Percentiles rank a stretch among this genome's conserved stretches.
phyloP scores from a whole-genome alignment of 2,797 vertebrate genomes.

The Tenualosa ilisha region DNA sequence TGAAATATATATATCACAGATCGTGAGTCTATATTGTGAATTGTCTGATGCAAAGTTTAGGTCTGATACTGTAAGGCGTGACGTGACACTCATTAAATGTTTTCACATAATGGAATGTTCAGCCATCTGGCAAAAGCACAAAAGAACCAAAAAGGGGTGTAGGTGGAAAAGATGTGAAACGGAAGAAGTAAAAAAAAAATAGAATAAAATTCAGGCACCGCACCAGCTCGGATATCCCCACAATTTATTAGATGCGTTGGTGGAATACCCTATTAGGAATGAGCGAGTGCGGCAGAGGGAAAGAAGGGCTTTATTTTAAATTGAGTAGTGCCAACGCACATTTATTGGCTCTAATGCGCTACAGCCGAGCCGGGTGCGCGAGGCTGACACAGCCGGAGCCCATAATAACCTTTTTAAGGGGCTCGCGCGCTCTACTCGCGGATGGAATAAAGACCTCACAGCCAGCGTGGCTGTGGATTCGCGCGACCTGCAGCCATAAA shows the following conservation, averaged over 20 bases:
- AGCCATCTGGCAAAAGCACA: not conserved
- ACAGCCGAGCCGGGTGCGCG: conserved; percentile 69
- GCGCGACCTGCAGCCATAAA: conserved; percentile 68
- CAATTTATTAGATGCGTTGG: conserved; percentile 74
- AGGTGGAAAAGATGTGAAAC: not conserved
- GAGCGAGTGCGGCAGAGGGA: conserved; percentile 69
- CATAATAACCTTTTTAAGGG: conserved; percentile 80
- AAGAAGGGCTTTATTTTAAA: conserved; percentile 83
- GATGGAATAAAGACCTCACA: conserved; percentile 75
- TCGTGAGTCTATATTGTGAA: not conserved
- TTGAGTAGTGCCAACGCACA: conserved; percentile 87
- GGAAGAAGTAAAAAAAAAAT: conserved; percentile 5
- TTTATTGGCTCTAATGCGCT: conserved; percentile 86
- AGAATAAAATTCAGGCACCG: conserved; percentile 60
- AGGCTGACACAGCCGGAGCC: conserved; percentile 68
- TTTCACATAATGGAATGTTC: not conserved
- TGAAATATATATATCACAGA: not conserved
- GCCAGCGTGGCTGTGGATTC: conserved; percentile 65
- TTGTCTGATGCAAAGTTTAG: not conserved
- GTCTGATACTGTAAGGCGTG: not conserved
- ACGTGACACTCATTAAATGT: not conserved
- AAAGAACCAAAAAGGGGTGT: not conserved
- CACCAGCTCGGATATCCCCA: conserved; percentile 65
- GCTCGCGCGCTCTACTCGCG: conserved; percentile 59
- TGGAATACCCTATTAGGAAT: conserved; percentile 83